A percentile compares a stretch with the other conserved stretches of the same genome.
Conservation (phyloP, 2,888 invertebrate genomes). For the Eutolmus rufibarbis region DNA sequence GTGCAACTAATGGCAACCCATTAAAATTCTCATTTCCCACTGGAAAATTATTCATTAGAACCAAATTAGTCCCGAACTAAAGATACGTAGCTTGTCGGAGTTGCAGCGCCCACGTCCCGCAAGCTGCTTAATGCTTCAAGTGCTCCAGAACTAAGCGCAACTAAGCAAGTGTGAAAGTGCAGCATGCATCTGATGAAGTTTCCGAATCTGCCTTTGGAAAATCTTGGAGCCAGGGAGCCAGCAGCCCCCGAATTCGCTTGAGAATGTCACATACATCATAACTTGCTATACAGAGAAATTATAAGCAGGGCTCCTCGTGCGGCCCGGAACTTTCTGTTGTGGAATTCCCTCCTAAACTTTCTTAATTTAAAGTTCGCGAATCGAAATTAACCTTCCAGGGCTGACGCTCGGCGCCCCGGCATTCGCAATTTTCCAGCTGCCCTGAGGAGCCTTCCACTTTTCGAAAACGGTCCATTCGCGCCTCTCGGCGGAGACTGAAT, state of each 20-base stretch:
- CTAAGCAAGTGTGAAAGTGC: neutral
- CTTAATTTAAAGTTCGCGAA: conserved; percentile 36
- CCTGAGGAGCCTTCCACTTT: neutral
- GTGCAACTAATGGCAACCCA: neutral
- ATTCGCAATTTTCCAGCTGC: neutral
- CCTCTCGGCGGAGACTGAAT: neutral
- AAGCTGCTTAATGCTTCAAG: neutral
- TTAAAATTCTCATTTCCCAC: neutral
- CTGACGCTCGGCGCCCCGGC: neutral
- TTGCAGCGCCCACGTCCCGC: neutral
- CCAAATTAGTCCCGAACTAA: neutral
- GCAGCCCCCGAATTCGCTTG: neutral
- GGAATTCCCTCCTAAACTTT: conserved; percentile 21
- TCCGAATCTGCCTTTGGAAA: neutral
- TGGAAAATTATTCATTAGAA: neutral
- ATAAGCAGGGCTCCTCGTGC: neutral
- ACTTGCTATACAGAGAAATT: conserved; percentile 20
- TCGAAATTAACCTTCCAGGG: conserved; percentile 28
- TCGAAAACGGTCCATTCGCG: neutral
- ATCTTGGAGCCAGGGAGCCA: too few relatives aligned
- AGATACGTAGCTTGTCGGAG: neutral
- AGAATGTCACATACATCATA: conserved; percentile 29
- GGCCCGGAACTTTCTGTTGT: neutral
- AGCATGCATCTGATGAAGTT: neutral
- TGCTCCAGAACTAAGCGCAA: neutral